Evolutionary conservation across 1,140 invertebrate species (phyloP).

Genomic region (Araneus ventricosus): DNA sequence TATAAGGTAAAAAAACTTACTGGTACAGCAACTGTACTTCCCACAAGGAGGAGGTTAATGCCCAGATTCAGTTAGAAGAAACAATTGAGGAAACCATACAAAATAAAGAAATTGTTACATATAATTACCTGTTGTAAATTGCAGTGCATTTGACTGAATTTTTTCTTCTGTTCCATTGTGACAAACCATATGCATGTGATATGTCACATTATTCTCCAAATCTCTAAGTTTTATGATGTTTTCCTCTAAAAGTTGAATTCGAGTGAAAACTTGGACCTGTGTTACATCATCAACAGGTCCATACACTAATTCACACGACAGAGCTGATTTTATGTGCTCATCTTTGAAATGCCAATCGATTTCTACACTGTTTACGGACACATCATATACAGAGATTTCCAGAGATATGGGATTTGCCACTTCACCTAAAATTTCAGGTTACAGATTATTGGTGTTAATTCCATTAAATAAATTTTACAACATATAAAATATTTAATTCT

Average conservation of each 20-base stretch:
- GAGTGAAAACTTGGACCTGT: slow-evolving; percentile 73
- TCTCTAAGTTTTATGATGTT: slow-evolving; percentile 69
- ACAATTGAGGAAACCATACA: not conserved
- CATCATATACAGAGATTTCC: slow-evolving; percentile 75
- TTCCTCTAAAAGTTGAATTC: slow-evolving; percentile 63
- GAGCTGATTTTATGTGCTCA: slow-evolving; percentile 1
- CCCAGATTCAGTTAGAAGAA: no score
- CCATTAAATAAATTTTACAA: no score
- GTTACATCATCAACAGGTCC: slow-evolving; percentile 70
- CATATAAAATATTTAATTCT: no score
- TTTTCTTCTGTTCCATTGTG: slow-evolving; percentile 67
- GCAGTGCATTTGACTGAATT: slow-evolving; percentile 75
- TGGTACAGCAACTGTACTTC: no score
- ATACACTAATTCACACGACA: slow-evolving; percentile 75
- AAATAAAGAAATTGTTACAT: not conserved
- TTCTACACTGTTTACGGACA: slow-evolving; percentile 67
- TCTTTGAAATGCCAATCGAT: slow-evolving; percentile 76
- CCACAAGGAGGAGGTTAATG: no score
- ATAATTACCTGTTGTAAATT: slow-evolving; percentile 76
- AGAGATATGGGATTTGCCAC: slow-evolving; percentile 77
- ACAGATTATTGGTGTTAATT: not conserved
- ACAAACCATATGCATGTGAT: slow-evolving; percentile 77
- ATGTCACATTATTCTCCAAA: slow-evolving; percentile 76
- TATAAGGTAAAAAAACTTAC: no score
- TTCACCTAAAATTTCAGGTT: slow-evolving; percentile 24